Evolutionary conservation across 37 sponge, comb jelly and placozoan genomes (phyloP), one percentile per base, ranked within the genome.

Genomic region (Tethya wilhelma): DNA sequence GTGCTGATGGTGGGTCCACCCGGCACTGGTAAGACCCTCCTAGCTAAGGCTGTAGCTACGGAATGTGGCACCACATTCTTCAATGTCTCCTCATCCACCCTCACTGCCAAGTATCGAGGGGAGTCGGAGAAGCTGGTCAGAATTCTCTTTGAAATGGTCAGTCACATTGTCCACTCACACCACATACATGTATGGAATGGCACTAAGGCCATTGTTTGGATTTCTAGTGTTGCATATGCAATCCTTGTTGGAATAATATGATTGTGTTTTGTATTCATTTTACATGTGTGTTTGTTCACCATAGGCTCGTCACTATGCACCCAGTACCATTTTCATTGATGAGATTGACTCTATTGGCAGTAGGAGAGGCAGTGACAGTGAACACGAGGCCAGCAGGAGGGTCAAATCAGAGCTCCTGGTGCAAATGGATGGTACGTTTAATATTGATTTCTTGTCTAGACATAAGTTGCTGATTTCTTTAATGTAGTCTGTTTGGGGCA

Each of bases 41-140:
- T 98, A 44, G 98, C 98, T 41, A 98, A 98, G 67, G 98, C 98
- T 17, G 95, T 98, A 2, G 98, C 98, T 42, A 97, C 98, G 2
- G 98, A 97, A 69, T 97, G 98, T 84, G 93, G 93, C 19, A 98
- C 99, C 11, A 98, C 99, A 56, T 98, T 98, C 87, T 98, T 98
- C 79, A 98, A 98, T 77, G 93, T 98, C 39, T 90, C 99, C 29
- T 80, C 95, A 8, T 90, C 97, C 6, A 96, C 99, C 2, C 84
- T 98, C 38, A 85, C 90, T 33, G 91, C 94, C 40, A 98, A 98
- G 82, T 98, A 93, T 64, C 85, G 99, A 22, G 99, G 99, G 6
- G 99, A 98, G 31, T 96, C 97, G 4, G 99, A 98, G 84, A 98
- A 94, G 46, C 87, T 98, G 23, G 94, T 98, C 36, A 73, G 94